Base-by-base conservation (phyloP, 30 jellyfish, hydroid and myxozoan species). In the Sanderia malayensis region DNA sequence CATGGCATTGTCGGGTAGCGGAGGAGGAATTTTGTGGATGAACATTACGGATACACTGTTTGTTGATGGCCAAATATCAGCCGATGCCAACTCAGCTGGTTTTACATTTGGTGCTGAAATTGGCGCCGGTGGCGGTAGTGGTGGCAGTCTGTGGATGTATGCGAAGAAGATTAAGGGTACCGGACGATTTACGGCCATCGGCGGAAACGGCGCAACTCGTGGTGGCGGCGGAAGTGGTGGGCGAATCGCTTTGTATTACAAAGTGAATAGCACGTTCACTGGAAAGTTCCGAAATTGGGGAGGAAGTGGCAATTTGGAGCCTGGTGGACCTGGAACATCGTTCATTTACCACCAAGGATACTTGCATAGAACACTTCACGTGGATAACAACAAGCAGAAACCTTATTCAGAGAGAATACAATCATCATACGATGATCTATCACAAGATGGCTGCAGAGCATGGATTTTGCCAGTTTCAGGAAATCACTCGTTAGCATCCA, bases 181-280 rank as follows among this genome's bases (percentile, higher is more conserved):
- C 34, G 90, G 90, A 17, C 57, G 77, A 22, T 66, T 79, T 1
- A 37, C 59, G 8, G 90, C 82, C 17, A 4, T 34, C 33, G 90
- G 90, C 8, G 90, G 90, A 18, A 58, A 66, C 31, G 90, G 90
- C n/a, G 76, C 66, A n/a, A 20, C 70, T 9, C 15, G 10, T 6
- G 71, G 90, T 31, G 90, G 90, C 7, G 90, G 90, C 17, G 90
- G 90, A 17, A 44, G 82, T 29, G 90, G 90, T 1, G 90, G 90
- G 1, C 47, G 90, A 55, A 79, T 79, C 18, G 75, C 90, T n/a
- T 33, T 79, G 76, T 66, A 79, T 23, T 79, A 64, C 76, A 79
- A 59, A 18, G 76, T 49, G n/a, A 79, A 79, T 32, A 44, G 34
- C 7, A 79, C 90, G 19, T 79, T 79, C 21, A 68, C 82, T 47